Base-by-base conservation (phyloP, 2,797 vertebrate genomes). In the Mus caroli region DNA sequence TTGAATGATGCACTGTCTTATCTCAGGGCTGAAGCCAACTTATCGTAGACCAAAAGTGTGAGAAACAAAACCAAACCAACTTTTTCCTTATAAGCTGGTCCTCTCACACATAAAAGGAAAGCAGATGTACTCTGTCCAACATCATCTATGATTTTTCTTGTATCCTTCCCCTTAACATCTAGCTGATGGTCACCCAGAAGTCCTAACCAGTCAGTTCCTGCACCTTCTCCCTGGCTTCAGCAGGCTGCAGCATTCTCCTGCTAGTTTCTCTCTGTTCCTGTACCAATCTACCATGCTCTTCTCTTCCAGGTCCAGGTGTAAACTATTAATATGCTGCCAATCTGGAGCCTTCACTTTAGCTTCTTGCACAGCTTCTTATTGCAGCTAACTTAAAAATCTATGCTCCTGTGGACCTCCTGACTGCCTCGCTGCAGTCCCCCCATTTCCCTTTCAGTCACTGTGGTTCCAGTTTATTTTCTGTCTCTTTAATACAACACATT, bases 131-230 rank as follows among this genome's bases (percentile, higher is more conserved):
- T 60, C 15, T 58, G 11, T 37, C 20, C 37, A 52, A n/a, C 37
- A 26, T 37, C 31, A 1, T 13, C n/a, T n/a, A 0, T 7, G 15
- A 11, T 1, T 56, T 14, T 58, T 34, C 40, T 2, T 13, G 46
- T 31, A 34, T 79, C 75, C 19, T 24, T 10, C 19, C 28, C 1
- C 46, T n/a, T 40, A 1, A 13, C 14, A 28, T 28, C 24, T 8
- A 2, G 3, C 37, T 10, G 0, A 9, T 40, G 13, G 5, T 4
- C 24, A 19, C 6, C 4, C 0, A 1, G 7, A 20, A 19, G 71
- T 10, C 3, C 78, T 26, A n/a, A 0, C 13, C 19, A 0, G 10
- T 15, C 67, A n/a, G 56, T 26, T 26, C 37, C 26, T 77, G 10
- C 10, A 0, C 50, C 34, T 6, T 9, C 43, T 20, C 12, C 0